phyloP scores from a whole-genome alignment of 1,140 invertebrate genomes.

The Calliopsis andreniformis region DNA sequence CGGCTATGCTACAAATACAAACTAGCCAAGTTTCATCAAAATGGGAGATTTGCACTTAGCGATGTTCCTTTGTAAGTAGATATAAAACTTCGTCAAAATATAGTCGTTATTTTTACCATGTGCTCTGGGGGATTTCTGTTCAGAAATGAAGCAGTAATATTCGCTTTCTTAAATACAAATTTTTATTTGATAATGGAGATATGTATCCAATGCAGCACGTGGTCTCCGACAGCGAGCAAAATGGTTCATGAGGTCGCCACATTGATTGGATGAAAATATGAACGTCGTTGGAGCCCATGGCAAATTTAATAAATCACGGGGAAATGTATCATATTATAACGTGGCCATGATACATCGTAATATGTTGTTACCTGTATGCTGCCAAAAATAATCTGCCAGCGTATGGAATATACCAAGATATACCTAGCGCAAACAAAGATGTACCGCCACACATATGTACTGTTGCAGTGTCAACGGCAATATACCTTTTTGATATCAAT shows the following conservation, averaged over 20 bases:
- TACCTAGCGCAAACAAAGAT: neutral
- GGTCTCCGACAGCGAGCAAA: constrained; percentile 36
- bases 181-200: constrained; percentile 14
- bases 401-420: neutral
- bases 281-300: constrained; percentile 72
- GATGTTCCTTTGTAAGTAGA: no score
- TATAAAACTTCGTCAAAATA: no score
- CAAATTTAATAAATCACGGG: constrained; percentile 40
- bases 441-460: constrained; percentile 14
- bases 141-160: no score
- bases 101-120: no score
- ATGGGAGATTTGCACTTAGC: no score
- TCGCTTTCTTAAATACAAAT: no score
- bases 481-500: no score
- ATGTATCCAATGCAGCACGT: neutral
- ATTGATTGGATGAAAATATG: constrained; percentile 66
- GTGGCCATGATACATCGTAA: constrained; percentile 26
- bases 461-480: neutral
- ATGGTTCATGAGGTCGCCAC: constrained; percentile 51
- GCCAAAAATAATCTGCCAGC: constrained; percentile 31
- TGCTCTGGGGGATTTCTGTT: no score
- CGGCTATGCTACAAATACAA: no score
- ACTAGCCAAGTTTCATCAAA: no score
- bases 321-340: constrained; percentile 41
- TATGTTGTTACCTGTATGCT: constrained; percentile 8